Base-by-base conservation (phyloP, 2,797 vertebrate genomes). In the Rhabdomys pumilio region DNA sequence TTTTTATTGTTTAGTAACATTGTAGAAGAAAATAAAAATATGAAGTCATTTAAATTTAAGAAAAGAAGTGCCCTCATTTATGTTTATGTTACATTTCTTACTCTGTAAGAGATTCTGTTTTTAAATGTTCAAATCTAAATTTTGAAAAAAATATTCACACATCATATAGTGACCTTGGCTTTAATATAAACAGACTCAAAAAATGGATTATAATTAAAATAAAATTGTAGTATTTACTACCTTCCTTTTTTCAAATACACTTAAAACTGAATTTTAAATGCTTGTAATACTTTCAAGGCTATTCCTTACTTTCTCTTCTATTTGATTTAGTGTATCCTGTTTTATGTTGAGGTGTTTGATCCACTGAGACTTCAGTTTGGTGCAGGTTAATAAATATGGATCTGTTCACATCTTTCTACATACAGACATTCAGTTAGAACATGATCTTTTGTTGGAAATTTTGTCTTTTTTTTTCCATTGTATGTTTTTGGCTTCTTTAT, bases 1-100 rank as follows among this genome's bases (percentile, higher is more conserved):
- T 2, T 55, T 93, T 96, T 84, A 92, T 67, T 88, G n/a, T 83
- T 65, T 88, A 76, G 31, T 91, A 79, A 89, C 41, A 81, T n/a
- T 61, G 57, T 44, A 61, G n/a, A 75, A 77, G 59, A 47, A 83
- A 77, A 90, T 72, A 85, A 88, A 85, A 10, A n/a, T 26, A 83
- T 80, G 6, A 86, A 89, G 26, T 67, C 14, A 55, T 22, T 38
- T 57, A 38, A 73, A 34, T 19, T 91, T 67, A 7, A 44, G 61
- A 69, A 85, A 81, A 31, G 75, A 65, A 11, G 26, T 59, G 2
- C 22, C 31, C 10, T 85, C 81, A 29, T 84, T 88, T 65, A 44
- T 53, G 13, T 8, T 89, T 11, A 1, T 47, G 1, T 17, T 89
- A 31, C 69, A 34, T 92, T 47, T 72, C 53, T 94, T 79, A 89